These are phyloP conservation scores for Bombus difficillimus DNA, from an alignment of 1,140 invertebrate genomes.

Conservation along the genomic window DNA sequence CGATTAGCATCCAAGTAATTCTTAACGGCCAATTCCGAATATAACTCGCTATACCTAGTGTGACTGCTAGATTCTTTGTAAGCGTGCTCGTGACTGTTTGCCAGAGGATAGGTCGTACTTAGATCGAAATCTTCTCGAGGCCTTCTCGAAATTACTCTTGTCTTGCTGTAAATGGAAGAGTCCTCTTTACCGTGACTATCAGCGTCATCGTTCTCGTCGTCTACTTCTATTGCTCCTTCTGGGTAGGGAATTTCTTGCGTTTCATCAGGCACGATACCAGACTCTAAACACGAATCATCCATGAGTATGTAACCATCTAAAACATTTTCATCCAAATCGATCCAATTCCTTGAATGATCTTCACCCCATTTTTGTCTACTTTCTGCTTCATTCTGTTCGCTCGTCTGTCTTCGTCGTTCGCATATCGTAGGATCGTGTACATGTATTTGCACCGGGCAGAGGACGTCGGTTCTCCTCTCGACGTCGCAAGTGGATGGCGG, in stretches of 20 bases:
- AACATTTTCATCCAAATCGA: constrained; percentile 61
- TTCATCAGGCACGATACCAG: constrained; percentile 60
- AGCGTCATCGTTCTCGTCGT: constrained; percentile 46
- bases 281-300: constrained; percentile 49
- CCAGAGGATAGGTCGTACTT: constrained; percentile 59
- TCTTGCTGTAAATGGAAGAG: constrained; percentile 4
- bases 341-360: constrained; percentile 50
- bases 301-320: constrained; percentile 60
- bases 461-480: constrained; percentile 51
- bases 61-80: constrained; percentile 66
- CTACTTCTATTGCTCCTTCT: constrained; percentile 21
- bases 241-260: constrained; percentile 48
- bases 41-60: constrained; percentile 58
- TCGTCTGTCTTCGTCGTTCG: constrained; percentile 35
- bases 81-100: constrained; percentile 69
- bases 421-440: constrained; percentile 44
- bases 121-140: constrained; percentile 37
- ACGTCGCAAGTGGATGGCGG: constrained; percentile 37
- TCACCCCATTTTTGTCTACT: not conserved
- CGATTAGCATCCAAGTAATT: constrained; percentile 34
- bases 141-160: not conserved
- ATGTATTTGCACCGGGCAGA: constrained; percentile 68
- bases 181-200: constrained; percentile 50
- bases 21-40: constrained; percentile 1
- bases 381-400: not conserved